Conservation (phyloP, 2,113 vertebrate genomes). For the Myotis brandtii region DNA sequence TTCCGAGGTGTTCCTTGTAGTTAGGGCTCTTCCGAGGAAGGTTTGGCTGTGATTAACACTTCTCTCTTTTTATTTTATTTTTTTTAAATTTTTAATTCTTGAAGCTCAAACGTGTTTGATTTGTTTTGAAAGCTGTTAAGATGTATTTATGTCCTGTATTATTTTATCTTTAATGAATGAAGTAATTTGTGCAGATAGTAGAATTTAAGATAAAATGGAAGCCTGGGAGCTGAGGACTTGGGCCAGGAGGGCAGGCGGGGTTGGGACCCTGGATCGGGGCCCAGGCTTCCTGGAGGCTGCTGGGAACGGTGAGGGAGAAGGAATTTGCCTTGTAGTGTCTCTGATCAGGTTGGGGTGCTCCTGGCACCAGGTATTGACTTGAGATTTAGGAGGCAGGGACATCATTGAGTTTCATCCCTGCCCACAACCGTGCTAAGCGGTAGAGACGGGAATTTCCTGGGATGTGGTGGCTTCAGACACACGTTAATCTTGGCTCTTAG, state of each 20-base stretch:
- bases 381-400: slow-evolving; percentile 32
- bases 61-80: slow-evolving; percentile 72
- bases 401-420: not conserved
- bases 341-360: not conserved
- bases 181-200: slow-evolving; percentile 89
- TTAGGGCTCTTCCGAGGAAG: slow-evolving; percentile 83
- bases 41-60: slow-evolving; percentile 87
- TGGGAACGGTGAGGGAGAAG: not conserved
- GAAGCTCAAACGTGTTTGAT: slow-evolving; percentile 84
- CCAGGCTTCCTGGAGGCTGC: not conserved
- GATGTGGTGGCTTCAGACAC: slow-evolving; percentile 64
- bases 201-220: slow-evolving; percentile 82
- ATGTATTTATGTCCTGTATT: slow-evolving; percentile 95
- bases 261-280: not conserved
- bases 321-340: not conserved
- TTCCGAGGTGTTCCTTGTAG: slow-evolving; percentile 72
- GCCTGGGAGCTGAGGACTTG: slow-evolving; percentile 33
- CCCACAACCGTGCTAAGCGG: slow-evolving; percentile 46
- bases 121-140: slow-evolving; percentile 88
- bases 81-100: slow-evolving; percentile 67
- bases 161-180: slow-evolving; percentile 90
- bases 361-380: not conserved
- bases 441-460: slow-evolving; percentile 74
- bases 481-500: slow-evolving; percentile 79
- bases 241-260: not conserved